phyloP scores from a whole-genome alignment of 2,113 vertebrate species.

The Anhinga anhinga region DNA sequence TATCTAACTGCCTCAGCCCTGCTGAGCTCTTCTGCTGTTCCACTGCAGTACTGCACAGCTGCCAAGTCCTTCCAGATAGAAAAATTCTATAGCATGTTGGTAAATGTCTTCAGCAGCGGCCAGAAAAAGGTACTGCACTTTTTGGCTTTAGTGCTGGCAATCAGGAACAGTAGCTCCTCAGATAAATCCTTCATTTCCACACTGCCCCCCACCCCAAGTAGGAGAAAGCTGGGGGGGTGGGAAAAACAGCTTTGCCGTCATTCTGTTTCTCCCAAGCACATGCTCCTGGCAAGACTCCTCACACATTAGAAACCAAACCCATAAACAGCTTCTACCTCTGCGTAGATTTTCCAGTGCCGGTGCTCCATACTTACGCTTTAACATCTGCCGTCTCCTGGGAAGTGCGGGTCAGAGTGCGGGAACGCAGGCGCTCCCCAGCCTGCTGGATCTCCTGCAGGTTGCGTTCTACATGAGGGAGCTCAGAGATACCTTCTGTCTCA shows the following conservation, averaged over 20 bases:
- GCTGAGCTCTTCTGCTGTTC: background rate
- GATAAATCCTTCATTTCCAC: background rate
- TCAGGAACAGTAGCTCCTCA: background rate
- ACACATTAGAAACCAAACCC: accelerated
- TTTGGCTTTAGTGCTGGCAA: background rate
- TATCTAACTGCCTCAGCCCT: background rate
- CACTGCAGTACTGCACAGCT: slow-evolving; percentile 1
- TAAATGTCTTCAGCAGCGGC: background rate
- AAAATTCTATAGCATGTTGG: background rate
- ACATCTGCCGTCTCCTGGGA: slow-evolving; percentile 96
- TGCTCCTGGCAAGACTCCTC: background rate
- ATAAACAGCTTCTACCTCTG: accelerated
- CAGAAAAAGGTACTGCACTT: background rate
- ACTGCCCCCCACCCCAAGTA: background rate
- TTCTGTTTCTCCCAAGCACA: background rate
- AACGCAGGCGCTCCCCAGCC: slow-evolving; percentile 91
- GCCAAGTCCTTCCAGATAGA: slow-evolving; percentile 1
- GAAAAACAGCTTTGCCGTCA: background rate
- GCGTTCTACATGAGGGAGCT: slow-evolving; percentile 92
- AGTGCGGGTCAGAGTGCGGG: slow-evolving; percentile 91
- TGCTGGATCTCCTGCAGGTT: slow-evolving; percentile 98
- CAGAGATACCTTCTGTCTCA: slow-evolving; percentile 93
- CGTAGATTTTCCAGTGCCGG: accelerated
- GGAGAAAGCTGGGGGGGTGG: background rate
- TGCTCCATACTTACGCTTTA: slow-evolving; percentile 86